Evolutionary conservation across 2,888 invertebrate species (phyloP).

Genomic region (Cantharis flavilabris): DNA sequence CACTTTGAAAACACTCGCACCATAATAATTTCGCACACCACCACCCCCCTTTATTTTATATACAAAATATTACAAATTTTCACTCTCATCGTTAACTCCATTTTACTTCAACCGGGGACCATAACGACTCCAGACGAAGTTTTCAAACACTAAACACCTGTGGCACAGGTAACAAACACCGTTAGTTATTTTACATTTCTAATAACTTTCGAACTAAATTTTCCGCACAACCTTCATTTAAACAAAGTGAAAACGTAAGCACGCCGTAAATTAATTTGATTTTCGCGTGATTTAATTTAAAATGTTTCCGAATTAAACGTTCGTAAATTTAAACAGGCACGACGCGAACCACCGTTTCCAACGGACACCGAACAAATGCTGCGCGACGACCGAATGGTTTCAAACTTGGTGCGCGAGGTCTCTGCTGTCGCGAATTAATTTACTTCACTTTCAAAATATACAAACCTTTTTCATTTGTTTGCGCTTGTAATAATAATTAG

Average conservation of each 20-base stretch:
- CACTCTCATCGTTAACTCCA: slow-evolving; percentile 27
- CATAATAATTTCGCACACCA: slow-evolving; percentile 3
- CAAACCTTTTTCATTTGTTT: neutral
- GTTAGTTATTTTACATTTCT: slow-evolving; percentile 25
- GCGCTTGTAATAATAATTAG: neutral
- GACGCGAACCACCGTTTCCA: slow-evolving; percentile 14
- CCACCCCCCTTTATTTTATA: neutral
- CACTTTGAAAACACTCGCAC: slow-evolving; percentile 18
- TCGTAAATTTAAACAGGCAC: slow-evolving; percentile 27
- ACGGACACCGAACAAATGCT: slow-evolving; percentile 17
- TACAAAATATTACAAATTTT: slow-evolving; percentile 5
- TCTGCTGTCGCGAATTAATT: slow-evolving; percentile 5
- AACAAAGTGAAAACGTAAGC: neutral
- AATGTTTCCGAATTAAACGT: slow-evolving; percentile 8
- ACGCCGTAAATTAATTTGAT: neutral
- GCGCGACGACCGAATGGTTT: neutral
- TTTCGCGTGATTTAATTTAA: neutral
- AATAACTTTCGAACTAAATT: neutral
- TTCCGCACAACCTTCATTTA: neutral
- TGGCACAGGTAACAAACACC: slow-evolving; percentile 36
- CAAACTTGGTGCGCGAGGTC: slow-evolving; percentile 18
- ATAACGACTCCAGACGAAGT: slow-evolving; percentile 28
- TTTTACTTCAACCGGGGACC: slow-evolving; percentile 27
- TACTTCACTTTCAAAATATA: neutral
- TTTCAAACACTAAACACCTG: slow-evolving; percentile 34